Evolutionary conservation across 2,797 vertebrate genomes (phyloP).

Genomic region (Danio tinwini): DNA sequence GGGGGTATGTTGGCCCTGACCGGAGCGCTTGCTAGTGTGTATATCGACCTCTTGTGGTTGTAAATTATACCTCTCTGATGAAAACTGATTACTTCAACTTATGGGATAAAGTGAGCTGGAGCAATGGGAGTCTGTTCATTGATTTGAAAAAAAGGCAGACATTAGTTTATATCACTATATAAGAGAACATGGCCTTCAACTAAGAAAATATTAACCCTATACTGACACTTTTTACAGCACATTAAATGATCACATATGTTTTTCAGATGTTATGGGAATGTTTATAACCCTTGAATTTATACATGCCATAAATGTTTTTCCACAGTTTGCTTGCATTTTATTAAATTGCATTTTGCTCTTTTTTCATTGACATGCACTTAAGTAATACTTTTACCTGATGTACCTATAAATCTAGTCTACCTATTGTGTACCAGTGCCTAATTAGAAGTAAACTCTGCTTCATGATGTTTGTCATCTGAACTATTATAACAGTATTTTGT

Average conservation of each 20-base stretch:
- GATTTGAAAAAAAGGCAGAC: slow-evolving; percentile 9
- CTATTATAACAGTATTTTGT: too few species aligned
- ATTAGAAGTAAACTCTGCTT: not conserved
- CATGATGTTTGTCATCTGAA: too few species aligned
- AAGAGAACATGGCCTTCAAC: not conserved
- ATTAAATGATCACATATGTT: not conserved
- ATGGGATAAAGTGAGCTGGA: slow-evolving; percentile 24
- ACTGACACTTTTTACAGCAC: not conserved
- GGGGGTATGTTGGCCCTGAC: slow-evolving; percentile 53
- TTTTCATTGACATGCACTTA: not conserved
- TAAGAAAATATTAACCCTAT: not conserved
- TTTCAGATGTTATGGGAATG: not conserved
- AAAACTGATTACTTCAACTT: slow-evolving; percentile 45
- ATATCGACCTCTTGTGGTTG: slow-evolving; percentile 56
- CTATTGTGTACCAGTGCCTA: not conserved
- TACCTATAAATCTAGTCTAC: not conserved
- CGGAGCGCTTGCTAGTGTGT: slow-evolving; percentile 47
- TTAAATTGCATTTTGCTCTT: not conserved
- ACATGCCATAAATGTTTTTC: too few species aligned
- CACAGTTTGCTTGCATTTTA: not conserved
- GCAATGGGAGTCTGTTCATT: slow-evolving; percentile 11
- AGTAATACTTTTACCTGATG: not conserved
- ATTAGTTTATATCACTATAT: not conserved
- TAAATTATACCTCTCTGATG: slow-evolving; percentile 52
- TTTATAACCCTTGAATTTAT: not conserved